phyloP scores from a whole-genome alignment of 1,140 invertebrate species.

The Camponotus pennsylvanicus region DNA sequence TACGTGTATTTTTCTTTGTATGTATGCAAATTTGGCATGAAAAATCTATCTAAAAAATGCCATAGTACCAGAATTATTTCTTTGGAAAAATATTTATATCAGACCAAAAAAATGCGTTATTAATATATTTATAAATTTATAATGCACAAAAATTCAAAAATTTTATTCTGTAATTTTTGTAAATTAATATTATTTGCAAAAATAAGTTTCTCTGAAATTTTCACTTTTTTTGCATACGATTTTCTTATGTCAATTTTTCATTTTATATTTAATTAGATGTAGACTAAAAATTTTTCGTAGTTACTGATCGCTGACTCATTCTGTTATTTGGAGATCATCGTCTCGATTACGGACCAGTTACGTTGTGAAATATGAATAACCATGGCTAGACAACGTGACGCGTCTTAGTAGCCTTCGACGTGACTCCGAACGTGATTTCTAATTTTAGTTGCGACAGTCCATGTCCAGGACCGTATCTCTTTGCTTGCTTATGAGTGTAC shows the following conservation, averaged over 20 bases:
- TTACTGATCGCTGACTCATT: conserved; percentile 43
- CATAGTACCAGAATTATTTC: not conserved
- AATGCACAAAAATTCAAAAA: not conserved
- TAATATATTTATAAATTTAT: not conserved
- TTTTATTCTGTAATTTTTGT: not conserved
- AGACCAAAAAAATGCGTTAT: not conserved
- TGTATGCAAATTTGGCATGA: too few species aligned
- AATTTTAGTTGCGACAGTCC: conserved; percentile 75
- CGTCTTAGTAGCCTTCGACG: conserved; percentile 65
- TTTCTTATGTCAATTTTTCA: not conserved
- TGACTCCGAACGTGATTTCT: conserved; percentile 61
- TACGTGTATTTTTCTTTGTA: not conserved
- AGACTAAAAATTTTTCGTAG: not conserved
- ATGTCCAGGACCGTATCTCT: conserved; percentile 71
- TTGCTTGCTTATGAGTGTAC: conserved; percentile 22
- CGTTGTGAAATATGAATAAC: conserved; percentile 69
- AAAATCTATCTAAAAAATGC: not conserved
- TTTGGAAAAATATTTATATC: not conserved
- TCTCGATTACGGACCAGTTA: conserved; percentile 68
- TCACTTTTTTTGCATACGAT: not conserved
- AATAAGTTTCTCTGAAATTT: not conserved
- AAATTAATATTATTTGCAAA: not conserved
- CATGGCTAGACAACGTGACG: conserved; percentile 74
- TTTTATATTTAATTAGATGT: not conserved
- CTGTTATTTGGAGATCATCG: conserved; percentile 46